These are phyloP conservation scores for Drosophila melanosoma DNA, from an alignment of 2,888 invertebrate genomes.

Conservation along the genomic window DNA sequence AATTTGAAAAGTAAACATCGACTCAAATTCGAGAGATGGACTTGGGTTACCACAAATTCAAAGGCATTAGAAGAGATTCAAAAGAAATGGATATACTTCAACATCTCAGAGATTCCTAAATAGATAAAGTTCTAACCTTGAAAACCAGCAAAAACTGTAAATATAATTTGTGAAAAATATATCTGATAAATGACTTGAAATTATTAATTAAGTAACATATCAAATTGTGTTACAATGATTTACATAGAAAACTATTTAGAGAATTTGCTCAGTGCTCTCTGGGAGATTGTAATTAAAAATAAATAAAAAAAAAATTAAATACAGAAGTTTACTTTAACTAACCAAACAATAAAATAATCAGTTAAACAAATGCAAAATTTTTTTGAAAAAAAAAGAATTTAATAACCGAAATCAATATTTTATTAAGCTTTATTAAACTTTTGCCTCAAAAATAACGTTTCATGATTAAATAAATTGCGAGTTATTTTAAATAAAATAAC, in stretches of 20 bases:
- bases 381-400: no score
- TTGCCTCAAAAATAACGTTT: not conserved
- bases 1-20: not conserved
- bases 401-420: no score
- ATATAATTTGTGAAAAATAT: not conserved
- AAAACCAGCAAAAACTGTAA: not conserved
- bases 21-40: not conserved
- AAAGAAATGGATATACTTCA: not conserved
- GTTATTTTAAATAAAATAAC: not conserved
- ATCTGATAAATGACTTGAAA: no score
- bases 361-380: no score
- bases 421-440: not conserved
- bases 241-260: no score
- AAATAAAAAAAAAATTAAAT: not conserved
- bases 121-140: not conserved
- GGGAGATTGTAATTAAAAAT: no score
- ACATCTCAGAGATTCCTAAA: not conserved
- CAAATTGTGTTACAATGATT: no score
- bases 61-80: not conserved
- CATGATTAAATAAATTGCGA: not conserved
- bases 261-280: no score
- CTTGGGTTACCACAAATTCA: not conserved
- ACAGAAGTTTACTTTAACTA: no score
- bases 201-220: no score
- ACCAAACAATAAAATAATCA: no score